Evolutionary conservation across 1,140 invertebrate genomes (phyloP).

Genomic region (Lepidotrigona ventralis): DNA sequence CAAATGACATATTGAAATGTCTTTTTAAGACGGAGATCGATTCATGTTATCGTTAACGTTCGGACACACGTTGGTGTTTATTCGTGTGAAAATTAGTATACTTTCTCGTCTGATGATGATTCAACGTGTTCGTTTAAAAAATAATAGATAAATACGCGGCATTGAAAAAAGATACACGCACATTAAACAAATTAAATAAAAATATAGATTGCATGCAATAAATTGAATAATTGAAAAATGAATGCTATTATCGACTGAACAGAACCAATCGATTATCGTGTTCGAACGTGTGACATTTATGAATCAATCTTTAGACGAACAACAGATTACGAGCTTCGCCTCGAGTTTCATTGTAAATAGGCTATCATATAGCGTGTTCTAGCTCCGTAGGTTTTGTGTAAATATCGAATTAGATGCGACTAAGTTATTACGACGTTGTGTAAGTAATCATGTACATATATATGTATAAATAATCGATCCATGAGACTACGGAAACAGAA

Average conservation of each 20-base stretch:
- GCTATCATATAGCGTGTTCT: conserved; percentile 27
- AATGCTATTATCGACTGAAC: too few relatives aligned
- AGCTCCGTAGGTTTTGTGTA: conserved; percentile 46
- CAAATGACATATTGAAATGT: background rate
- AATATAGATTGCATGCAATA: too few relatives aligned
- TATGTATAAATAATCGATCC: background rate
- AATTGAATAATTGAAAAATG: too few relatives aligned
- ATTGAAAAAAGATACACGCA: too few relatives aligned
- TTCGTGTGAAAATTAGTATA: too few relatives aligned
- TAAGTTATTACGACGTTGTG: conserved; percentile 63
- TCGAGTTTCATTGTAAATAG: conserved; percentile 57
- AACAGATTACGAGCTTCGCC: conserved; percentile 17
- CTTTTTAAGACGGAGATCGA: too few relatives aligned
- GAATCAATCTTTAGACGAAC: background rate
- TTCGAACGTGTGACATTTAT: background rate
- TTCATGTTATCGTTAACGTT: too few relatives aligned
- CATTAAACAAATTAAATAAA: too few relatives aligned
- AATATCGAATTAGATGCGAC: conserved; percentile 56
- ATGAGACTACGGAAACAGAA: background rate
- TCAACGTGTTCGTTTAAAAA: too few relatives aligned
- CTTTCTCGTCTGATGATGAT: too few relatives aligned
- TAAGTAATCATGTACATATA: conserved; percentile 53
- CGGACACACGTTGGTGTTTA: background rate
- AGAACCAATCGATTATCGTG: background rate
- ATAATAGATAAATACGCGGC: too few relatives aligned